These are phyloP conservation scores for Pedionomus torquatus DNA, from an alignment of 2,113 vertebrate species.

Conservation along the genomic window DNA sequence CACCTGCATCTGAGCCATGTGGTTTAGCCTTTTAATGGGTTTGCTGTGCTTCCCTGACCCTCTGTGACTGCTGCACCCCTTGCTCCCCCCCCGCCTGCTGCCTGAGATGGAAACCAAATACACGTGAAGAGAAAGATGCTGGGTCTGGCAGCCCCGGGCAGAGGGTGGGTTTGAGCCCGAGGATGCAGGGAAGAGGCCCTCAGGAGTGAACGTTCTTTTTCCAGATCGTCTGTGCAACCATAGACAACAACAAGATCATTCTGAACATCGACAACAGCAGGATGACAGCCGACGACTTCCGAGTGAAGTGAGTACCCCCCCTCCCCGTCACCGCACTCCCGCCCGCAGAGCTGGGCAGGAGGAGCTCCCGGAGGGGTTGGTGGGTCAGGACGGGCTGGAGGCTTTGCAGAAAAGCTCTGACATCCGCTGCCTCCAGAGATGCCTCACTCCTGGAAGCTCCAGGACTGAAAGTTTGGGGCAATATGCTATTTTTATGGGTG, in stretches of 20 bases:
- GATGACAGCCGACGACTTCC: slow-evolving; percentile 81
- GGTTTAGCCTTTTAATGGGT: neutral
- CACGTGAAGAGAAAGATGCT: neutral
- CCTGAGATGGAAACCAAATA: neutral
- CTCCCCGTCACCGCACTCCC: fast-evolving
- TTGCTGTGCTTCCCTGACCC: neutral
- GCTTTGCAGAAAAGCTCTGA: neutral
- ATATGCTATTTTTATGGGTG: neutral
- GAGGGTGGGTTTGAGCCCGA: neutral
- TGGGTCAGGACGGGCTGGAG: neutral
- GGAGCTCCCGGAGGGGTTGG: neutral
- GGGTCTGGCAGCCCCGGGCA: neutral
- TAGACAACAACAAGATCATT: slow-evolving; percentile 68
- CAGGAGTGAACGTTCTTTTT: neutral
- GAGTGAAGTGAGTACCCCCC: slow-evolving; percentile 78
- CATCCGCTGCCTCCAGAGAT: neutral
- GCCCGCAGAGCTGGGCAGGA: neutral
- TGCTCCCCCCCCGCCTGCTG: neutral
- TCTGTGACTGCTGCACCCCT: neutral
- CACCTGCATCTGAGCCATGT: fast-evolving
- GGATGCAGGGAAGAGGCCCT: neutral
- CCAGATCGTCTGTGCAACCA: slow-evolving; percentile 71
- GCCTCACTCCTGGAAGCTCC: neutral
- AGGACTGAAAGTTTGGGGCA: neutral
- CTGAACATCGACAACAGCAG: slow-evolving; percentile 79